A percentile compares a stretch with the other conserved stretches of the same genome.
These are phyloP conservation scores for Cinara cedri DNA, from an alignment of 2,888 invertebrate species.

Conservation along the genomic window DNA sequence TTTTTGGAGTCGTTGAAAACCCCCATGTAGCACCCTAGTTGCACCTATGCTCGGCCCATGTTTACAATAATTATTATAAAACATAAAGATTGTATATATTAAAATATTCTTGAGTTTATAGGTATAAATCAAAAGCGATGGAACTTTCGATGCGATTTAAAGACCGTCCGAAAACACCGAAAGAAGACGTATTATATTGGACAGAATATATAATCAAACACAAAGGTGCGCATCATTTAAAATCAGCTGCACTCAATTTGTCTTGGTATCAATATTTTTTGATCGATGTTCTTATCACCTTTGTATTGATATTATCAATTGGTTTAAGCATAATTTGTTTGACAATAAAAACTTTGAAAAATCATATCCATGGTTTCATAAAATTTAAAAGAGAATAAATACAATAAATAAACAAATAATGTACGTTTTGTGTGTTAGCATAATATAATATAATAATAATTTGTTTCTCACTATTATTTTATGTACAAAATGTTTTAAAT, in stretches of 20 bases:
- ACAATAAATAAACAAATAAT: no score
- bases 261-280: constrained; percentile 43
- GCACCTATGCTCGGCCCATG: no score
- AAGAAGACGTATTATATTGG: constrained; percentile 48
- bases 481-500: no score
- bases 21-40: no score
- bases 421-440: no score
- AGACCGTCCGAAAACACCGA: constrained; percentile 24
- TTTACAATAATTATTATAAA: no score
- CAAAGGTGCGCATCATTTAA: constrained; percentile 51
- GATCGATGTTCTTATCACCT: background rate
- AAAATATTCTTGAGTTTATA: background rate
- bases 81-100: no score
- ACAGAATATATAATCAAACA: constrained; percentile 49
- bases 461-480: no score
- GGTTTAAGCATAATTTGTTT: background rate
- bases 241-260: constrained; percentile 7
- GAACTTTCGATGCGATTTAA: constrained; percentile 37
- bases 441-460: no score
- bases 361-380: background rate
- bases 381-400: constrained; percentile 38
- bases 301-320: background rate
- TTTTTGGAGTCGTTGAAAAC: no score
- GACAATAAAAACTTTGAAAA: background rate
- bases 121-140: constrained; percentile 19